Conservation (phyloP, 2,113 vertebrate genomes). For the Irena cyanogastra region DNA sequence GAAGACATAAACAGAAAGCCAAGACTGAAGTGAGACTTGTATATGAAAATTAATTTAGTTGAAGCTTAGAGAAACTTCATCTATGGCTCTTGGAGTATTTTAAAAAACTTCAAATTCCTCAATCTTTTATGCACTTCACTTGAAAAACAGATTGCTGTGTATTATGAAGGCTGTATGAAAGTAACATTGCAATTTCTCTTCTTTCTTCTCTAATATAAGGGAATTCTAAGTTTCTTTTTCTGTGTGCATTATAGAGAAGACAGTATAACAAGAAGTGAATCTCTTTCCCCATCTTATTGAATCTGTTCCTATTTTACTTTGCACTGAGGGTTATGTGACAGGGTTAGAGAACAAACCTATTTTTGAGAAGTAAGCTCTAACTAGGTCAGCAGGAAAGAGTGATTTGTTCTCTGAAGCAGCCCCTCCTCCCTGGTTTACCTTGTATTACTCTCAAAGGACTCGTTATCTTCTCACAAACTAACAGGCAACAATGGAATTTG, state of each 20-base stretch:
- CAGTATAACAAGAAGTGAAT: neutral
- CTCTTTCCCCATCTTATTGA: neutral
- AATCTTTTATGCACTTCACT: neutral
- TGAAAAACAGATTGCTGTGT: conserved; percentile 17
- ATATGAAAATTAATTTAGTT: neutral
- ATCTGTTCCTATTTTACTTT: neutral
- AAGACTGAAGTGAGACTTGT: neutral
- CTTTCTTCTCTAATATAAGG: conserved; percentile 4
- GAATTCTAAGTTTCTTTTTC: neutral
- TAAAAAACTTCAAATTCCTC: neutral
- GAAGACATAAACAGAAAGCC: neutral
- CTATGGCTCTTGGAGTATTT: neutral
- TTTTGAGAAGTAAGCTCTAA: conserved; percentile 29
- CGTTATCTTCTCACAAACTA: conserved; percentile 3
- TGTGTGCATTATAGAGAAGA: neutral
- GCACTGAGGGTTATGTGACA: neutral
- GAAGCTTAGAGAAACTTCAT: neutral
- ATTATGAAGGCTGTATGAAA: neutral
- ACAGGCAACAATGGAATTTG: neutral
- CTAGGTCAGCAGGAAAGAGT: conserved; percentile 8
- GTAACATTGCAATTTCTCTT: neutral
- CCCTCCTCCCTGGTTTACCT: neutral
- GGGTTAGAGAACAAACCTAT: neutral
- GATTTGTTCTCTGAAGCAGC: neutral
- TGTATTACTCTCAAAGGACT: conserved; percentile 14